These are phyloP conservation scores for Herpetotheres cachinnans DNA, from an alignment of 2,113 vertebrate genomes.

Conservation along the genomic window DNA sequence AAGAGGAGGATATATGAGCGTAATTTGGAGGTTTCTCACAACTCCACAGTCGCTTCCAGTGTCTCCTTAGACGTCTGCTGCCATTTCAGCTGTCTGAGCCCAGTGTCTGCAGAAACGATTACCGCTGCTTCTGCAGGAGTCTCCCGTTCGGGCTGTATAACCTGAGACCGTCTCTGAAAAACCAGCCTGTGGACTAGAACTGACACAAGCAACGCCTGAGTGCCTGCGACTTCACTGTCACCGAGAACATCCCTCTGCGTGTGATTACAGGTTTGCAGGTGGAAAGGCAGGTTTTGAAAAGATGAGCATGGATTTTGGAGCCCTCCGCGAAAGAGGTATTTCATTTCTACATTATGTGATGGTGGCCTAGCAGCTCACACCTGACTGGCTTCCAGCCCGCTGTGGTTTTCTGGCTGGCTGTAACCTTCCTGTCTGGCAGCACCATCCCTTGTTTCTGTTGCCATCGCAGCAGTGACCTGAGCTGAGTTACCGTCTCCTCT, in stretches of 20 bases:
- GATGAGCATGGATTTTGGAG: not conserved
- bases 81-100: no score
- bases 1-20: not conserved
- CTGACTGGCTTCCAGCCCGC: not conserved
- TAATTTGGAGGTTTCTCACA: not conserved
- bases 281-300: not conserved
- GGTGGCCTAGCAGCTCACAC: not conserved
- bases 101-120: accelerated
- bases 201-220: not conserved
- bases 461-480: not conserved
- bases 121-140: not conserved
- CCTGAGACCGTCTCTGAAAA: not conserved
- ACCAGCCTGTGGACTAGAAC: not conserved
- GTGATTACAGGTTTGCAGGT: not conserved
- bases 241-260: accelerated
- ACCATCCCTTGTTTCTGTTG: not conserved
- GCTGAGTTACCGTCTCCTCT: not conserved
- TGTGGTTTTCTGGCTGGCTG: not conserved
- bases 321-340: not conserved
- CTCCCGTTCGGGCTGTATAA: not conserved
- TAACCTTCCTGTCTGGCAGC: not conserved
- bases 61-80: not conserved
- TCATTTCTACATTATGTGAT: not conserved
- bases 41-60: not conserved
- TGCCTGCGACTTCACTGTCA: not conserved